Evolutionary conservation across 2,797 vertebrate genomes (phyloP).

Genomic region (Novumbra hubbsi): DNA sequence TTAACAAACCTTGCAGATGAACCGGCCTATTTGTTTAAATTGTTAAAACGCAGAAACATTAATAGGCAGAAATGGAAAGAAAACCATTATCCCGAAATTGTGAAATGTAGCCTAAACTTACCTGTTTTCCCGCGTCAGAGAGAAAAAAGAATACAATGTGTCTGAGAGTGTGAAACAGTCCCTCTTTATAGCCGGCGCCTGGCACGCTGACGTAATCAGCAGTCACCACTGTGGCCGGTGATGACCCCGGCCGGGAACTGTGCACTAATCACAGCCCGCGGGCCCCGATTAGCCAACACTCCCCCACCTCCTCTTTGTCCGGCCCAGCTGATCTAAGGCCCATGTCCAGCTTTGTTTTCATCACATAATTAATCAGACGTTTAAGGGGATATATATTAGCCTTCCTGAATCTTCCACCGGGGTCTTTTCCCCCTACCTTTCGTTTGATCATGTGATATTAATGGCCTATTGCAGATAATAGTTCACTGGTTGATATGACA

Average conservation of each 20-base stretch:
- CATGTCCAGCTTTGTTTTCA: no score
- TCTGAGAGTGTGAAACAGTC: slow-evolving; percentile 19
- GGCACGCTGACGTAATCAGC: slow-evolving; percentile 51
- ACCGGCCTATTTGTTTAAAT: background rate
- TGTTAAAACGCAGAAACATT: background rate
- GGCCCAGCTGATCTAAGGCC: no score
- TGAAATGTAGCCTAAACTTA: slow-evolving; percentile 44
- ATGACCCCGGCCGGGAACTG: slow-evolving; percentile 45
- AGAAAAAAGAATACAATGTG: slow-evolving; percentile 37
- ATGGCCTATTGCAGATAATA: no score
- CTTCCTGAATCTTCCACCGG: no score
- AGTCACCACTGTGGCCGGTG: slow-evolving; percentile 55
- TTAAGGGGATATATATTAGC: no score
- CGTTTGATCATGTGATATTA: no score
- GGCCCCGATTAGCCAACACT: background rate
- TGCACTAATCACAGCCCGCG: background rate
- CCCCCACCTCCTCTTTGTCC: no score
- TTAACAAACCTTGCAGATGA: background rate
- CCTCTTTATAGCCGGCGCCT: slow-evolving; percentile 59
- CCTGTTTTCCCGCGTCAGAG: slow-evolving; percentile 56
- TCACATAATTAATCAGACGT: no score
- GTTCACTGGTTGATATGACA: no score
- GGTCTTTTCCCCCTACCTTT: no score
- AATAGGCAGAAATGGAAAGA: background rate
- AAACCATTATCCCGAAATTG: background rate